Percentiles rank a stretch among this genome's conserved stretches.
phyloP scores from a whole-genome alignment of 64 coral and sea anemone genomes.

The Hydrozoanthus tunicans region DNA sequence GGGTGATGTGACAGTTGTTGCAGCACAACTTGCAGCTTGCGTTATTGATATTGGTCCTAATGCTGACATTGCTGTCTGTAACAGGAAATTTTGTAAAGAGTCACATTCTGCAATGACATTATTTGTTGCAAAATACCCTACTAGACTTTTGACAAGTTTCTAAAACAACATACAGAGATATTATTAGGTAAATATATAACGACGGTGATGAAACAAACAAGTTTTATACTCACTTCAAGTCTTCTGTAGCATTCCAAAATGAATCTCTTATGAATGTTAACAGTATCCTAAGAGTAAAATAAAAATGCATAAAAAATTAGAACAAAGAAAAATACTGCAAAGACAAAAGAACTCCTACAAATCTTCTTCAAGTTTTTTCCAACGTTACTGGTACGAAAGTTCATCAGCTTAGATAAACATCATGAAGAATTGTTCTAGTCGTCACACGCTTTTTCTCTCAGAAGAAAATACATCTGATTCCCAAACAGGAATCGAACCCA shows the following conservation, averaged over 20 bases:
- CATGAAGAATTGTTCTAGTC: too few relatives aligned
- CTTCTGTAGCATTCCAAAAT: slow-evolving; percentile 93
- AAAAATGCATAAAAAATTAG: too few relatives aligned
- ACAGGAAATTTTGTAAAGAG: neutral
- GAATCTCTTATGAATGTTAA: slow-evolving; percentile 90
- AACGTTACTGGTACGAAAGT: too few relatives aligned
- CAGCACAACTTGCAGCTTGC: slow-evolving; percentile 70
- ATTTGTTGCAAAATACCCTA: too few relatives aligned
- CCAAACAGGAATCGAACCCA: too few relatives aligned
- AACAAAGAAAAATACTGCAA: neutral
- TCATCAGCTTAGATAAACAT: too few relatives aligned
- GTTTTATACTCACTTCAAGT: slow-evolving; percentile 70
- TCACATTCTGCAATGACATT: neutral
- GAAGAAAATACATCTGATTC: too few relatives aligned
- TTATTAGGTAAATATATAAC: too few relatives aligned
- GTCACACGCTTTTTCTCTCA: too few relatives aligned
- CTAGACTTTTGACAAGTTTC: too few relatives aligned
- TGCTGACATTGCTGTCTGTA: slow-evolving; percentile 74
- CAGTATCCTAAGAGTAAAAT: slow-evolving; percentile 62
- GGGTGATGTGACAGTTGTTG: slow-evolving; percentile 64
- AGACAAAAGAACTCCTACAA: neutral
- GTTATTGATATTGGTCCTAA: slow-evolving; percentile 57
- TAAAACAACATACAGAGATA: too few relatives aligned
- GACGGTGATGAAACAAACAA: neutral
- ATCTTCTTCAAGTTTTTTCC: too few relatives aligned